Conservation (phyloP, 2,113 vertebrate species). For the Eulemur rufifrons region DNA sequence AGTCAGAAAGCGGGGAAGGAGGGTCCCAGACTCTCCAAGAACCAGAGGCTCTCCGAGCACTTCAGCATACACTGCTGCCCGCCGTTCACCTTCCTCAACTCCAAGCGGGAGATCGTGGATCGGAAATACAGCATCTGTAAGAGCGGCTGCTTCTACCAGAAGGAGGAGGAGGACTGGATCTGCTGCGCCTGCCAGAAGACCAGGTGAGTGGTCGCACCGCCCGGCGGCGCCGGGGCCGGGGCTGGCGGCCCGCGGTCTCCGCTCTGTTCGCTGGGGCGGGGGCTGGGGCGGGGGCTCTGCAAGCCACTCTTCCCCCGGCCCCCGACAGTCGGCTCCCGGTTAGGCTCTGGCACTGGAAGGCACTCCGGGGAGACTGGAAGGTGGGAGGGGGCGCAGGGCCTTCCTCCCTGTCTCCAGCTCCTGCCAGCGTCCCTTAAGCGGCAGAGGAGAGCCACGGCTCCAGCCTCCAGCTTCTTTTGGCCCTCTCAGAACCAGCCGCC, state of each 20-base stretch:
- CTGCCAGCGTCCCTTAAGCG: not conserved
- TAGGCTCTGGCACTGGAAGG: too few species aligned
- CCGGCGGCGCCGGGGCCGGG: not conserved
- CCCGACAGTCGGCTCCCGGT: not conserved
- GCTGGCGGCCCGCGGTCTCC: not conserved
- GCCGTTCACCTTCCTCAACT: conserved; percentile 79
- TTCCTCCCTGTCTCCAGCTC: conserved; percentile 14
- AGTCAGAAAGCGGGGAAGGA: conserved; percentile 72
- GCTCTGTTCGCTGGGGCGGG: not conserved
- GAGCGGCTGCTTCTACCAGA: conserved; percentile 78
- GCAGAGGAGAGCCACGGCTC: conserved; percentile 28
- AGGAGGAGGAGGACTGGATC: conserved; percentile 75
- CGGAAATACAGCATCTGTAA: conserved; percentile 76
- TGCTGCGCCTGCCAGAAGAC: conserved; percentile 77
- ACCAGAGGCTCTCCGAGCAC: conserved; percentile 74
- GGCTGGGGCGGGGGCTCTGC: not conserved
- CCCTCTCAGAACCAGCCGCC: conserved; percentile 75
- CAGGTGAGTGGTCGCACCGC: conserved; percentile 55
- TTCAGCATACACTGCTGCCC: conserved; percentile 77
- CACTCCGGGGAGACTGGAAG: not conserved
- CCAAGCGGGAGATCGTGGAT: conserved; percentile 75
- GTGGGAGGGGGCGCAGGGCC: conserved; percentile 52
- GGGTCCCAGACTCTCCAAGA: conserved; percentile 78
- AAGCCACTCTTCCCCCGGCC: not conserved
- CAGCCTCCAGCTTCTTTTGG: conserved; percentile 74